Base-by-base conservation (phyloP, 1,140 invertebrate species). In the Halotydeus destructor region DNA sequence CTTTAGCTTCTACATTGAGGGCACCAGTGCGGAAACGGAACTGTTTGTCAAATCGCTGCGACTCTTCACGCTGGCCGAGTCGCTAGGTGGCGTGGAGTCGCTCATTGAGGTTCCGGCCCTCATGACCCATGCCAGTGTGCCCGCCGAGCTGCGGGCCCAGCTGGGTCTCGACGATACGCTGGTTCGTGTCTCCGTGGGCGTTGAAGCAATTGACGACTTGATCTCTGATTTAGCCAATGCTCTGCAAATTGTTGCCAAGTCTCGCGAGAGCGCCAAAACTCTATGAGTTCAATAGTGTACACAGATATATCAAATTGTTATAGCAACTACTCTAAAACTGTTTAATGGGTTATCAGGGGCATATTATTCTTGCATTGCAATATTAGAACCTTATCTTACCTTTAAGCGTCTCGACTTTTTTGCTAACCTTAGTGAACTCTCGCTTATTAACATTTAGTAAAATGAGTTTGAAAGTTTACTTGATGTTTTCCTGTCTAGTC, bases 81-180 rank as follows among this genome's bases (percentile, higher is more conserved):
- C 84, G 62, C 67, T 97, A 25, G 93, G 93, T 37, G 88, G 88
- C 38, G 91, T 78, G 57, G 89, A 97, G 59, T 91, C 84, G 59
- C 69, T 97, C 27, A 65, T 65, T 45, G 71, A 74, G 55, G 54
- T 64, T 19, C 80, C 81, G 75, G 50, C 54, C 22, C 6, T 57
- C 12, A 57, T 57, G 56, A 57, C 55, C 22, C 56, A 57, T 48
- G 50, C 52, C 8, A 63, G 62, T 3, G 61, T 70, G 5, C 63
- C 66, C 12, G 62, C 61, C 44, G 73, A 76, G 16, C 69, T 77
- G 43, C 62, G 85, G 51, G 63, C 56, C 18, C 56, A 66, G 28
- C 64, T 96, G 6, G 83, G 83, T 5, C 91, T 97, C 35, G 74
- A 70, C 0, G 80, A 94, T 55, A 72, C 73, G 24, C 63, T 97